These are phyloP conservation scores for Tenthredo distinguenda DNA, from an alignment of 2,888 invertebrate species.

Conservation along the genomic window DNA sequence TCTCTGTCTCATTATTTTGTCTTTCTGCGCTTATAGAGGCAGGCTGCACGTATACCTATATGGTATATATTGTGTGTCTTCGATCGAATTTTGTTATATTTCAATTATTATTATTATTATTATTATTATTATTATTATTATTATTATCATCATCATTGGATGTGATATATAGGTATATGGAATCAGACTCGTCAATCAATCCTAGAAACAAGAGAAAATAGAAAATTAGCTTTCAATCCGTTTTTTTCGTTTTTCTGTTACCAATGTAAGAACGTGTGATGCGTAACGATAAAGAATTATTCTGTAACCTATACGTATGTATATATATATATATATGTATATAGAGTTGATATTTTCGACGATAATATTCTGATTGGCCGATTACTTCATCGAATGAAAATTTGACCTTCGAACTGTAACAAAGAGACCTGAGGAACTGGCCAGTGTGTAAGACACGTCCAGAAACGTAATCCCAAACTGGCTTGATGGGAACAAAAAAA, in stretches of 20 bases:
- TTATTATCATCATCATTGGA: neutral
- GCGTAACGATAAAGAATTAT: neutral
- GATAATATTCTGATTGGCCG: constrained; percentile 21
- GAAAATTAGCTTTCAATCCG: too few relatives aligned
- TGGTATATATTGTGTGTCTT: neutral
- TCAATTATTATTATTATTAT: neutral
- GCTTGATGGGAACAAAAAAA: neutral
- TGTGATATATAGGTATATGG: neutral
- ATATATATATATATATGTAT: neutral
- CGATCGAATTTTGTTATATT: neutral
- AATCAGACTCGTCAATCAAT: too few relatives aligned
- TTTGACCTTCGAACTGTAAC: constrained; percentile 28
- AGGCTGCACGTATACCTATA: neutral
- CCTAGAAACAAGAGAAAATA: too few relatives aligned
- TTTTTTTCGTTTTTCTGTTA: neutral
- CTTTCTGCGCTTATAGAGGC: constrained; percentile 37
- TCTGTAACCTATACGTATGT: neutral
- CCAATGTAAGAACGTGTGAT: neutral
- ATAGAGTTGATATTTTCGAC: neutral
- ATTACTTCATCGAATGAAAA: constrained; percentile 33
- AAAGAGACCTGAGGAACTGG: neutral
- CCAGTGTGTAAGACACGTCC: neutral
- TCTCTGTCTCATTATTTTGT: constrained; percentile 62
- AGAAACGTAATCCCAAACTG: neutral
- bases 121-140: neutral